Percentiles rank a stretch among this genome's conserved stretches.
These are phyloP conservation scores for Falco peregrinus DNA, from an alignment of 2,797 vertebrate genomes.

Conservation along the genomic window DNA sequence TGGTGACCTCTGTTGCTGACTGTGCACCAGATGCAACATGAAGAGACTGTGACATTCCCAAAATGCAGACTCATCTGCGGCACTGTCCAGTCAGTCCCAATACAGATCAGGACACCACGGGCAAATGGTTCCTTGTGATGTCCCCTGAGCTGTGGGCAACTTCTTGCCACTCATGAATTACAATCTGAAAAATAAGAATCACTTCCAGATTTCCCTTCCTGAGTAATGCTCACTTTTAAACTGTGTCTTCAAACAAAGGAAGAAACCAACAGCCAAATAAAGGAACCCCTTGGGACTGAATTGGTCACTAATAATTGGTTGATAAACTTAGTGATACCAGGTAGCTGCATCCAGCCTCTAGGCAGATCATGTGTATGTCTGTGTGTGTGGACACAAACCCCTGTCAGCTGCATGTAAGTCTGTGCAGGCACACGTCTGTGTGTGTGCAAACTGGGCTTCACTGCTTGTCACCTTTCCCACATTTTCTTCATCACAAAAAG, in stretches of 20 bases:
- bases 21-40: neutral
- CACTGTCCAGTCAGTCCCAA: neutral
- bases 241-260: neutral
- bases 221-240: neutral
- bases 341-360: neutral
- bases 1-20: neutral
- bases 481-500: neutral
- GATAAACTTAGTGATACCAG: neutral
- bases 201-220: neutral
- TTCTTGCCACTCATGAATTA: neutral
- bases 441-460: neutral
- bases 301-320: neutral
- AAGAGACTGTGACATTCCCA: neutral
- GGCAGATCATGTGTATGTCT: neutral
- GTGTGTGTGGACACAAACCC: neutral
- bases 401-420: neutral
- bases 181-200: neutral
- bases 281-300: neutral
- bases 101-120: neutral
- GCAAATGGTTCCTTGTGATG: neutral
- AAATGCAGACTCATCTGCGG: neutral
- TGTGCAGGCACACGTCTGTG: no score
- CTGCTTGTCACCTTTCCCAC: neutral
- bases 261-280: neutral
- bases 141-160: neutral